Base-by-base conservation (phyloP, 2,888 invertebrate species). In the Aromia moschata region DNA sequence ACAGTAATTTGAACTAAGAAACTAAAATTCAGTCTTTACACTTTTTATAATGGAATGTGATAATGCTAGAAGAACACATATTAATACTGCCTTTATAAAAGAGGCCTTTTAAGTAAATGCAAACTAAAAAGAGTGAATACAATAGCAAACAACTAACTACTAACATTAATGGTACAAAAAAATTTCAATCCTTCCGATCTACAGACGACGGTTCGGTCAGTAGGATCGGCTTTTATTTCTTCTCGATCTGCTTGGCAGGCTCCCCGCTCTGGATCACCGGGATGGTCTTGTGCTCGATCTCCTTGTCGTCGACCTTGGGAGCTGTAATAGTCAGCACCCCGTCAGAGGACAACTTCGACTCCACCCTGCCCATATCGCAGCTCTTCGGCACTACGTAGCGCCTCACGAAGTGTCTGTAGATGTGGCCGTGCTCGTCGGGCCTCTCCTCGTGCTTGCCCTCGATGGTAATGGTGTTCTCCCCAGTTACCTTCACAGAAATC, bases 361-460 rank as follows among this genome's bases (percentile, higher is more conserved):
- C 85, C 1, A 93, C 87, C 43, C 87, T 84, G 55, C 86, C 86
- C 1, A 89, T 85, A 55, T 93, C 90, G 55, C 89, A 89, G 0
- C 88, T 90, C 69, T 89, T 87, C 0, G 93, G 93, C 47, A 93
- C 75, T 41, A 86, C 75, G 75, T 92, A 93, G 58, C 89, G 85
- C 20, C 93, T 84, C 60, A 89, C 86, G 71, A 93, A 92, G 67
- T 92, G 90, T 55, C 92, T 85, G 38, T 88, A 87, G n/a, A 92
- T 87, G 77, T 84, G 89, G 0, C 92, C 92, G 69, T 89, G 89
- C 11, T 88, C 86, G 67, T 91, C 91, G 38, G 86, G 85, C 69
- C 88, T 88, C 62, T 92, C 87, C 71, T 91, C 91, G 74, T 91
- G 93, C 75, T 88, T 91, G 0, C 90, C 93, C 77, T 93, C 90